phyloP scores from a whole-genome alignment of 1,140 invertebrate species.

The Drosophila miranda region DNA sequence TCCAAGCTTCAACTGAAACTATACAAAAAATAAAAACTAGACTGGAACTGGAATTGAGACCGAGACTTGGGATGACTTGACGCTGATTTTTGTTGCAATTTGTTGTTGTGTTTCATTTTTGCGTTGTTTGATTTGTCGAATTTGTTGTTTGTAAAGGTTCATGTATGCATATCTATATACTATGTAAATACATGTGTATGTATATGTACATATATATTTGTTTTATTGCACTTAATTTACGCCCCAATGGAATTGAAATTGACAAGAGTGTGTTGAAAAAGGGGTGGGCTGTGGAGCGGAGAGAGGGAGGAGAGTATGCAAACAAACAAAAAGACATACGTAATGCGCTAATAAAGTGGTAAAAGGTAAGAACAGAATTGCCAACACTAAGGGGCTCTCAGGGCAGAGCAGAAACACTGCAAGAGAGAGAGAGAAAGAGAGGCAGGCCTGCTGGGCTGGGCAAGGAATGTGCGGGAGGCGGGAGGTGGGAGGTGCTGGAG shows the following conservation, averaged over 20 bases:
- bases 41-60: no score
- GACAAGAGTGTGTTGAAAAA: slow-evolving; percentile 6
- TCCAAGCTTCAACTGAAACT: no score
- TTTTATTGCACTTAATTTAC: slow-evolving; percentile 71
- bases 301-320: slow-evolving; percentile 12
- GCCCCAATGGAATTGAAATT: slow-evolving; percentile 60
- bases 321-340: slow-evolving; percentile 23
- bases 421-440: slow-evolving; percentile 43
- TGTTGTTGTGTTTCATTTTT: slow-evolving; percentile 25
- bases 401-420: slow-evolving; percentile 1
- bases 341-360: slow-evolving; percentile 42
- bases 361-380: slow-evolving; percentile 15
- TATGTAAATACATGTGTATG: slow-evolving; percentile 1
- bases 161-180: not conserved
- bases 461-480: slow-evolving; percentile 10
- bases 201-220: slow-evolving; percentile 17
- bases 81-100: not conserved
- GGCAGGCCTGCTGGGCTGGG: slow-evolving; percentile 2
- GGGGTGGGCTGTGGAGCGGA: not conserved
- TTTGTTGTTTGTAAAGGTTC: slow-evolving; percentile 4
- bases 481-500: not conserved
- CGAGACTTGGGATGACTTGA: not conserved
- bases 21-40: no score
- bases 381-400: no score
- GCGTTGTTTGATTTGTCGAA: slow-evolving; percentile 28